phyloP scores from a whole-genome alignment of 2,888 invertebrate species.

The Athetis lepigone region DNA sequence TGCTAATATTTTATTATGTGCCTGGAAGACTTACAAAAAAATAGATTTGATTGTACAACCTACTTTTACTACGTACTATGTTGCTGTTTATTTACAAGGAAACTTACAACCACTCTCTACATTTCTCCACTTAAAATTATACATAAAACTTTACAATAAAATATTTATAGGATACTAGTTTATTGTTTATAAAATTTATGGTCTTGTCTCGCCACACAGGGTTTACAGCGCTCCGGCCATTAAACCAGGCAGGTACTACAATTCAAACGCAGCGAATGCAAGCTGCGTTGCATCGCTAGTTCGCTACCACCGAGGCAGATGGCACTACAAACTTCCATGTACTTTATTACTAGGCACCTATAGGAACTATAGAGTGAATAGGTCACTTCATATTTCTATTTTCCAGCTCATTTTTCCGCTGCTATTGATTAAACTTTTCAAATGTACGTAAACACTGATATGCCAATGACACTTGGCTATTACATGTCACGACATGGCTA shows the following conservation, averaged over 20 bases:
- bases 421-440: slow-evolving; percentile 41
- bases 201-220: neutral
- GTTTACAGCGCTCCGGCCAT: slow-evolving; percentile 2
- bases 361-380: too few species aligned
- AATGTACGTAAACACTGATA: slow-evolving; percentile 29
- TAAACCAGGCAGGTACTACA: neutral
- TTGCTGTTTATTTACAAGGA: too few species aligned
- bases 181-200: slow-evolving; percentile 6
- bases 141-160: slow-evolving; percentile 1
- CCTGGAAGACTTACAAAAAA: too few species aligned
- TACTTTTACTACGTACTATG: too few species aligned
- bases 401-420: slow-evolving; percentile 3
- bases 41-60: too few species aligned
- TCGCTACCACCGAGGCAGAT: slow-evolving; percentile 31
- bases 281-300: slow-evolving; percentile 45
- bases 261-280: slow-evolving; percentile 31
- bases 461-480: slow-evolving; percentile 21
- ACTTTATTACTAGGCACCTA: neutral
- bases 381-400: slow-evolving; percentile 11
- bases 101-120: too few species aligned
- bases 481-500: slow-evolving; percentile 11
- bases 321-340: slow-evolving; percentile 32
- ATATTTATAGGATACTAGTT: neutral
- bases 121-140: slow-evolving; percentile 1
- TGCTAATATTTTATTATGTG: too few species aligned